Base-by-base conservation (phyloP, 1,140 invertebrate species). In the Scylla paramamosain region DNA sequence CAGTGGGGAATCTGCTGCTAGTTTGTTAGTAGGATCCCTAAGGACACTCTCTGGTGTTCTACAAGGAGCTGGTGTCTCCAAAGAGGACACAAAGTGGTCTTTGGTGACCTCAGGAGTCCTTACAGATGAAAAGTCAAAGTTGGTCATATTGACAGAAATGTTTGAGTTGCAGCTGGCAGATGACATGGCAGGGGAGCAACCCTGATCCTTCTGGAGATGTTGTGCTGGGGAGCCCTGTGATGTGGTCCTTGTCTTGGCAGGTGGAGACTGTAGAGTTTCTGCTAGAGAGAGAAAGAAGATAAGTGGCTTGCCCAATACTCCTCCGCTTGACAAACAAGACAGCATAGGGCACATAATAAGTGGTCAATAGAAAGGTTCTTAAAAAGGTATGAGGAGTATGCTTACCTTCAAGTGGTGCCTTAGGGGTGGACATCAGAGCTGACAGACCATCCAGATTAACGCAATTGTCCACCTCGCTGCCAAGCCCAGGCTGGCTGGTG, bases 61-160 rank as follows among this genome's bases (percentile, higher is more conserved):
- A 12, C 31, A 83, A 12, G 20, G n/a, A 6, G 52, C 67, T n/a
- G 96, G 94, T 14, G 94, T 95, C 10, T 88, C 94, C 20, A 96
- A 32, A 2, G 96, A 95, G 39, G 96, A 96, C 46, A 96, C 89
- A 46, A 95, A 96, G 48, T 77, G 84, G 31, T 95, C 94, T 32
- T 91, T 88, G 20, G 95, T 95, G 14, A 96, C 86, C 92, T 96
- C 83, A 39, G 96, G 96, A 82, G 96, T 96, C 28, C 83, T 87
- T 25, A 95, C 46, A 31, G 93, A 29, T 14, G 95, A 95, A 45
- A 96, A 95, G 86, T 96, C 96, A 93, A 96, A 95, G 46, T 93
- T 95, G 87, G 95, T 95, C 29, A 92, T 93, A 48, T 95, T 94
- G 45, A 31, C 92, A 25, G 29, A 93, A 12, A 12, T 91, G 28